Conservation (phyloP, 2,888 invertebrate genomes). For the Melitaea athalia region DNA sequence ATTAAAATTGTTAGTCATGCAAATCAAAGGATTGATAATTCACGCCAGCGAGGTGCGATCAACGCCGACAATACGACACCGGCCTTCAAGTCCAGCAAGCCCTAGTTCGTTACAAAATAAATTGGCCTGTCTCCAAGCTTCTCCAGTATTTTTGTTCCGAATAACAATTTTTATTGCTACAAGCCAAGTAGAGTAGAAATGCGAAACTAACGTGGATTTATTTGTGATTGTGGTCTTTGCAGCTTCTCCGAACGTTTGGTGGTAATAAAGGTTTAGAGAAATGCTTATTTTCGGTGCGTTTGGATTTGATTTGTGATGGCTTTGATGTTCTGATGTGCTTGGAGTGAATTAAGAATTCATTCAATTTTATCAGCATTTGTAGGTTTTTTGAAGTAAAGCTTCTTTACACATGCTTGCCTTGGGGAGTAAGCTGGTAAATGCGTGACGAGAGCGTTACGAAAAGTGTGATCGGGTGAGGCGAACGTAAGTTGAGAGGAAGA, state of each 20-base stretch:
- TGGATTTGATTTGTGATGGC: not conserved
- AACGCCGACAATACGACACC: conserved; percentile 29
- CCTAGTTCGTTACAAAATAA: conserved; percentile 54
- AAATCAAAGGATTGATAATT: not conserved
- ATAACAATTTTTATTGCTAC: conserved; percentile 48
- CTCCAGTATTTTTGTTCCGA: conserved; percentile 49
- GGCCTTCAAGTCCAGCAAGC: conserved; percentile 39
- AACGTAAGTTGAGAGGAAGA: no score
- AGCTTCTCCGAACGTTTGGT: not conserved
- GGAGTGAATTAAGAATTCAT: not conserved
- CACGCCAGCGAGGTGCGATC: not conserved
- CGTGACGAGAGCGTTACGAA: no score
- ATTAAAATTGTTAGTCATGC: not conserved
- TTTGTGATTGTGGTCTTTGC: conserved; percentile 23
- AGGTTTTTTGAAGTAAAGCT: no score
- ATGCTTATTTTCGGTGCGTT: not conserved
- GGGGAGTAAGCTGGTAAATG: no score
- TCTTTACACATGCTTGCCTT: no score
- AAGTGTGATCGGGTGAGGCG: no score
- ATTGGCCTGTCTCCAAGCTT: conserved; percentile 59
- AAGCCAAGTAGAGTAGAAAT: conserved; percentile 31
- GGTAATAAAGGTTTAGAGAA: conserved; percentile 6
- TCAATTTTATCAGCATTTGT: no score
- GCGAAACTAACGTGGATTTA: conserved; percentile 23
- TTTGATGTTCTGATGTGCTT: not conserved